Evolutionary conservation across 2,888 invertebrate species (phyloP).

Genomic region (Cinara cedri): DNA sequence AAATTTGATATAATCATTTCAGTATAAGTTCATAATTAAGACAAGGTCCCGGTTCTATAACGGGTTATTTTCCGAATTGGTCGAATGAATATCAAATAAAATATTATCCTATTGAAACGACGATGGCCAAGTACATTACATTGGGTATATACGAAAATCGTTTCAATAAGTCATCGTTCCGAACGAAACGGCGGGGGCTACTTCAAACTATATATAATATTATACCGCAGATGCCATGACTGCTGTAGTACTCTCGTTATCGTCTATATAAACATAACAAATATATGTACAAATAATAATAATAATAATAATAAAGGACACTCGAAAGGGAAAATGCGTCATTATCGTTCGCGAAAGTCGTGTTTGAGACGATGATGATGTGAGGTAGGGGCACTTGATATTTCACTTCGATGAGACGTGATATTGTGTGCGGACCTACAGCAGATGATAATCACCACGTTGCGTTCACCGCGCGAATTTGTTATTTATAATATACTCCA

Average conservation of each 20-base stretch:
- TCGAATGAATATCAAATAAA: conserved; percentile 39
- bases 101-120: too few relatives aligned
- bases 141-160: conserved; percentile 5
- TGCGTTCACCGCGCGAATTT: too few relatives aligned
- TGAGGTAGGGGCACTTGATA: conserved; percentile 5
- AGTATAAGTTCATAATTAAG: too few relatives aligned
- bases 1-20: too few relatives aligned
- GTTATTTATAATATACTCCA: too few relatives aligned
- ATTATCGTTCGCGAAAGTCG: conserved; percentile 42
- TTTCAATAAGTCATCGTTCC: conserved; percentile 44
- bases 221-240: neutral
- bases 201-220: conserved; percentile 27
- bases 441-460: too few relatives aligned
- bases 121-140: neutral
- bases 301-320: conserved; percentile 41
- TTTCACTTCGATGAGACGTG: conserved; percentile 9
- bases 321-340: conserved; percentile 35
- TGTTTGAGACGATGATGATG: neutral
- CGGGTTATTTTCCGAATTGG: too few relatives aligned
- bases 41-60: too few relatives aligned
- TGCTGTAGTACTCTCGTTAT: conserved; percentile 47
- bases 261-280: conserved; percentile 4
- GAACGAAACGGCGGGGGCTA: neutral
- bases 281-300: neutral
- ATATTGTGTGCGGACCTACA: too few relatives aligned